Evolutionary conservation across 2,797 vertebrate genomes (phyloP), one percentile per base, ranked within the genome.

Genomic region (Anguilla anguilla): DNA sequence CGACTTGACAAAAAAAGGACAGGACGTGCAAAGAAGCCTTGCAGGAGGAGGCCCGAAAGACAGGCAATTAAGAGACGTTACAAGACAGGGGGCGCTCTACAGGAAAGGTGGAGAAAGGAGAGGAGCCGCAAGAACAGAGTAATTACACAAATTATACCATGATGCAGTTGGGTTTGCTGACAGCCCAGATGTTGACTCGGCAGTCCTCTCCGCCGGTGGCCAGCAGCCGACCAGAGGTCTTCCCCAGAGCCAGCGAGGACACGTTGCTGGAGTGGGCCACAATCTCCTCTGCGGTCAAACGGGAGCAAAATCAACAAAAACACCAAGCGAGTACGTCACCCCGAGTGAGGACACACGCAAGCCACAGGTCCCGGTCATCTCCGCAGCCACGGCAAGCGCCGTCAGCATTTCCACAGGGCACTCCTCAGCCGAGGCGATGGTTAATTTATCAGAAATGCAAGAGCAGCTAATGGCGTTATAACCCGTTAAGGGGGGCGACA

Each of bases 161-260:
- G 92, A 99, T 97, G 94, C 98, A 99, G 96, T 98, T 99, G 87
- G 98, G 96, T 93, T 99, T 99, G 96, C 95, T 98, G 88, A 99
- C 96, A 0, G 97, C 96, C 98, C 98, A 99, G 91, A 99, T 96
- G 93, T 99, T 99, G 88, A 99, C 98, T 0, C 95, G 95, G 92
- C 98, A 99, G 94, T 99, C 98, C 22, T 99, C 97, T 85, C 98
- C 98, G 0, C 98, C 98, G 0, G 98, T 99, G 19, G 97, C 98
- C 92, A 99, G 94, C 88, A 99, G 95, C 59, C 98, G 97, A 51
- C 98, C 97, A 0, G 98, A 98, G n/a, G 94, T 97, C 88, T 98
- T 98, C 25, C 97, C 98, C 94, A 99, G 90, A 51, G 97, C 96
- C 87, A 98, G 89, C 0, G 97, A 98, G 79, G 97, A 97, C 1